phyloP scores from a whole-genome alignment of 2,113 vertebrate species.

The Regulus satrapa region DNA sequence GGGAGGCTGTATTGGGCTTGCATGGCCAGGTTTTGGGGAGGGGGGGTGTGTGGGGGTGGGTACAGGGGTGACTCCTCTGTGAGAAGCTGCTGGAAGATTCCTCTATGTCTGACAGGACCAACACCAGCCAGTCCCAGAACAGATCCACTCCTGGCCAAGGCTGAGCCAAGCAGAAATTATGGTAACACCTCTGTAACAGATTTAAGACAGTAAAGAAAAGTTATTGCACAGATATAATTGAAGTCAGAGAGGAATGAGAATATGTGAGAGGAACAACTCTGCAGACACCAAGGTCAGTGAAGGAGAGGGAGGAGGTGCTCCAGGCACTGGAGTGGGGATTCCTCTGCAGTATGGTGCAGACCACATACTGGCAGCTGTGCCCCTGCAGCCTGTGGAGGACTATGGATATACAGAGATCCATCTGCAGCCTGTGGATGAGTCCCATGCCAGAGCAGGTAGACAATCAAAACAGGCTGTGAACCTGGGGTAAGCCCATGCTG shows the following conservation, averaged over 20 bases:
- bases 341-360: rapidly evolving
- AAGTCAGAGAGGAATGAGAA: neutral
- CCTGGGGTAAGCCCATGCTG: neutral
- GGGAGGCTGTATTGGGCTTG: neutral
- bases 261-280: neutral
- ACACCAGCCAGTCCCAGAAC: neutral
- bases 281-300: neutral
- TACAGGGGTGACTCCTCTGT: neutral
- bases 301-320: neutral
- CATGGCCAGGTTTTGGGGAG: neutral
- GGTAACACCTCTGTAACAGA: neutral
- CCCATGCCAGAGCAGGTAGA: rapidly evolving
- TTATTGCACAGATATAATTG: neutral
- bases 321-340: neutral
- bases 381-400: neutral
- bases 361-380: neutral
- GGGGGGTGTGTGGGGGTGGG: no score
- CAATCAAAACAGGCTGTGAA: neutral
- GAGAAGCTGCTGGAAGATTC: neutral
- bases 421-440: neutral
- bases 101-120: neutral
- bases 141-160: neutral
- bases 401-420: neutral
- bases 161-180: neutral
- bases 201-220: neutral